Evolutionary conservation across 2,888 invertebrate species (phyloP).

Genomic region (Petrolisthes manimaculis): DNA sequence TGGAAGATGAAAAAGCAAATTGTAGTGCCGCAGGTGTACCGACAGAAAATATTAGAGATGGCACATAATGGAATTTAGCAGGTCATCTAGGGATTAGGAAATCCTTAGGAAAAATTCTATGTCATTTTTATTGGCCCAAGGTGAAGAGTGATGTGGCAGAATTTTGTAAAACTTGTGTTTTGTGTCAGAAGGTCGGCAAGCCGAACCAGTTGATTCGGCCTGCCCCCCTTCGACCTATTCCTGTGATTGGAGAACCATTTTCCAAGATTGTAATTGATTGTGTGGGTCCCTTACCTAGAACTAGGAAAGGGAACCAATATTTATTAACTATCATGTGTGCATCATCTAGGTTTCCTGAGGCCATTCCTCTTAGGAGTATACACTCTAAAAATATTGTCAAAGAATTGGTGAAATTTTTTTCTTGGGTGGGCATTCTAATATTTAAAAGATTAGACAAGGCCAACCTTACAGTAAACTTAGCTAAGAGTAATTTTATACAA

Average conservation of each 20-base stretch:
- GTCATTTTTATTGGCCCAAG: background rate
- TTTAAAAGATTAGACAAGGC: constrained; percentile 7
- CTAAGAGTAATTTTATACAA: constrained; percentile 19
- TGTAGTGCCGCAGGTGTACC: no score
- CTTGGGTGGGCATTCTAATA: constrained; percentile 8
- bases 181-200: constrained; percentile 29
- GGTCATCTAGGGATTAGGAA: constrained; percentile 24
- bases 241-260: background rate
- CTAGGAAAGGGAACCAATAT: constrained; percentile 23
- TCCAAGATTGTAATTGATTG: background rate
- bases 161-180: background rate
- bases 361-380: constrained; percentile 26
- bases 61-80: background rate
- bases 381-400: background rate
- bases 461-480: constrained; percentile 7
- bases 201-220: constrained; percentile 1
- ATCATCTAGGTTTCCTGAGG: constrained; percentile 23
- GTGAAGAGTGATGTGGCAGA: no score
- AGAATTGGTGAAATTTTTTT: constrained; percentile 20
- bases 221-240: background rate
- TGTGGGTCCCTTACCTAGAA: constrained; percentile 30
- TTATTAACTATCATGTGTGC: constrained; percentile 26
- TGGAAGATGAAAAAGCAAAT: no score
- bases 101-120: constrained; percentile 5
- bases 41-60: no score